These are phyloP conservation scores for Hylomyscus alleni DNA, from an alignment of 2,797 vertebrate genomes.

Conservation along the genomic window DNA sequence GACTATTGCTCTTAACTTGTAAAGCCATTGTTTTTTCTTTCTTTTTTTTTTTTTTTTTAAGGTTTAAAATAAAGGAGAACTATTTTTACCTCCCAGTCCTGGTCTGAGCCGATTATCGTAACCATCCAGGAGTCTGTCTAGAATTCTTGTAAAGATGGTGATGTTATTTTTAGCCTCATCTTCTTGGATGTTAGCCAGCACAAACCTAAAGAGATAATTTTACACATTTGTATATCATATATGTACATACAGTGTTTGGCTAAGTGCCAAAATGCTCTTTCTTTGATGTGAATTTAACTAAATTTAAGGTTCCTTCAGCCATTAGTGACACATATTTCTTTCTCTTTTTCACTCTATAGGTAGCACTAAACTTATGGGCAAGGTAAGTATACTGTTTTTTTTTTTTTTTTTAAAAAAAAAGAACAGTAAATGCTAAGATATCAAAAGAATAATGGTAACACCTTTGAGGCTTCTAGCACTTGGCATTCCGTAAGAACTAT, in stretches of 20 bases:
- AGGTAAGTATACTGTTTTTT: neutral
- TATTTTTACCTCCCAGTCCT: slow-evolving; percentile 96
- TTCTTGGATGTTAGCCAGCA: slow-evolving; percentile 92
- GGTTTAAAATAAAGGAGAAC: slow-evolving; percentile 70
- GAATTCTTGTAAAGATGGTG: slow-evolving; percentile 98
- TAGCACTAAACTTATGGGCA: neutral
- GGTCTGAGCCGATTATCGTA: slow-evolving; percentile 99
- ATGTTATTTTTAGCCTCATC: slow-evolving; percentile 99
- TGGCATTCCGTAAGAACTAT: neutral
- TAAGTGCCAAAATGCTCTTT: slow-evolving; percentile 56
- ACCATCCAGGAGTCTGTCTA: slow-evolving; percentile 98
- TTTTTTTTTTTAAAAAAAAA: too few species aligned
- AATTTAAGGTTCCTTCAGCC: slow-evolving; percentile 21
- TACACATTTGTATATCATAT: slow-evolving; percentile 80
- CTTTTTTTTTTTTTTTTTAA: too few species aligned
- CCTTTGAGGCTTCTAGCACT: neutral
- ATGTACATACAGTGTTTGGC: slow-evolving; percentile 54
- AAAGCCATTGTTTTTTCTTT: slow-evolving; percentile 66
- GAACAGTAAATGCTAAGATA: slow-evolving; percentile 8
- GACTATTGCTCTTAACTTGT: slow-evolving; percentile 35
- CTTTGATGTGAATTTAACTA: slow-evolving; percentile 62
- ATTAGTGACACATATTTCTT: neutral
- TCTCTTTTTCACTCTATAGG: slow-evolving; percentile 44
- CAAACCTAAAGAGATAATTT: slow-evolving; percentile 92
- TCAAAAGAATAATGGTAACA: slow-evolving; percentile 32